Conservation (phyloP, 23 tunicate genomes). For the Halocynthia roretzi region DNA sequence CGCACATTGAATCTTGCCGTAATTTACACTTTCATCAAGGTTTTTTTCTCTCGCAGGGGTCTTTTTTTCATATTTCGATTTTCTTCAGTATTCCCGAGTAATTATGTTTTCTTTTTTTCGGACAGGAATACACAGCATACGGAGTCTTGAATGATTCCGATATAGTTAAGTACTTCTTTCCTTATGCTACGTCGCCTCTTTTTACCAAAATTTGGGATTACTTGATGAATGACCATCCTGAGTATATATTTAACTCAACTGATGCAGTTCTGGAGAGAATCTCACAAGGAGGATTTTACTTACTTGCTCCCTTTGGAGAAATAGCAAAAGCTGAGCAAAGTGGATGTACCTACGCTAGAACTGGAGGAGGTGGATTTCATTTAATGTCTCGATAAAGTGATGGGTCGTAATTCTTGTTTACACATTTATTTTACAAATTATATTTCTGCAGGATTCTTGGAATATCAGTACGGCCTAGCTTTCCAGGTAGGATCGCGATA, state of each 20-base stretch:
- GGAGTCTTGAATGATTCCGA: conserved; percentile 44
- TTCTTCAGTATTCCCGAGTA: not conserved
- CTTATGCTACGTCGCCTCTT: conserved; percentile 24
- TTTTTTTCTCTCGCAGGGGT: not conserved
- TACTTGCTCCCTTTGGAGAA: conserved; percentile 46
- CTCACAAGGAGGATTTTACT: conserved; percentile 38
- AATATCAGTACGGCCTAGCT: conserved; percentile 53
- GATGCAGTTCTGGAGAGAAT: conserved; percentile 28
- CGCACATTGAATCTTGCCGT: not conserved
- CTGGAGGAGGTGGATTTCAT: conserved; percentile 35
- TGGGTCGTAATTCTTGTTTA: not conserved
- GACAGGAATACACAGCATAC: conserved; percentile 33
- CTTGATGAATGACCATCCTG: conserved; percentile 23
- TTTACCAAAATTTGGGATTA: conserved; percentile 31
- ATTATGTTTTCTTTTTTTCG: not conserved
- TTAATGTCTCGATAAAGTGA: not conserved
- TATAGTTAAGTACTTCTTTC: conserved; percentile 26
- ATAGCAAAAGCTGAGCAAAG: conserved; percentile 39
- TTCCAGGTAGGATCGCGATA: conserved; percentile 41
- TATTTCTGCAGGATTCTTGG: conserved; percentile 40
- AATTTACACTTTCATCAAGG: not conserved
- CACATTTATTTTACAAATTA: not conserved
- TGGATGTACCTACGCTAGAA: conserved; percentile 35
- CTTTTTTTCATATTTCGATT: not conserved
- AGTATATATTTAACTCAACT: conserved; percentile 40